Conservation (phyloP, 2,797 vertebrate genomes). For the Poecilia wingei region DNA sequence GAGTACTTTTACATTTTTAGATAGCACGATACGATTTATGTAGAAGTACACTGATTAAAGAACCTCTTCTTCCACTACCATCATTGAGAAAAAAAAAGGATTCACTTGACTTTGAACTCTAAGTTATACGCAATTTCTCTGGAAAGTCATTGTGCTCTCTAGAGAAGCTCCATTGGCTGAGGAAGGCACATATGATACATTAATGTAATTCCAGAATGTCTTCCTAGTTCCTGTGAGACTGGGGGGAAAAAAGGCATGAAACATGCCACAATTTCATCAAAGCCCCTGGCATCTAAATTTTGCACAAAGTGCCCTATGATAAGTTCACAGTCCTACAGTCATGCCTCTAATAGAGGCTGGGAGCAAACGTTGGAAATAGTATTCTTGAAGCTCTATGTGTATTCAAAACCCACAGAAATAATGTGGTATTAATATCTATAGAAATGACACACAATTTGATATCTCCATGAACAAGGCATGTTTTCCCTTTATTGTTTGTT, state of each 20-base stretch:
- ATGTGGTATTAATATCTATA: neutral
- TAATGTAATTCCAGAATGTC: constrained; percentile 1
- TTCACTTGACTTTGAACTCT: neutral
- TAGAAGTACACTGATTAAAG: neutral
- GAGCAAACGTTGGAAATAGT: neutral
- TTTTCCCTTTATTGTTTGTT: neutral
- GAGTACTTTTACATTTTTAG: neutral
- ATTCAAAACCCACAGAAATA: neutral
- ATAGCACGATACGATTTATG: neutral
- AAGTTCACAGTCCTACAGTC: neutral
- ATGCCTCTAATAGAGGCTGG: neutral
- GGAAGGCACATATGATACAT: neutral
- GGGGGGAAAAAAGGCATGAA: neutral
- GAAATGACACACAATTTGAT: neutral
- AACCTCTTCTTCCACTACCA: neutral
- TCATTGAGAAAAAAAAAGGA: neutral
- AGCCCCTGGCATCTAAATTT: neutral
- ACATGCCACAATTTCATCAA: neutral
- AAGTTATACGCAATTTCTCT: neutral
- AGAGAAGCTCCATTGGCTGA: neutral
- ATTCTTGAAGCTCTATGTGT: neutral
- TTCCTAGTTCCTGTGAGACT: neutral
- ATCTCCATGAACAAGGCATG: neutral
- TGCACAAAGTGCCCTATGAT: constrained; percentile 1
- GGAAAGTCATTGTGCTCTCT: neutral